phyloP scores from a whole-genome alignment of 2,888 invertebrate genomes.

The Sthenelais limicola region DNA sequence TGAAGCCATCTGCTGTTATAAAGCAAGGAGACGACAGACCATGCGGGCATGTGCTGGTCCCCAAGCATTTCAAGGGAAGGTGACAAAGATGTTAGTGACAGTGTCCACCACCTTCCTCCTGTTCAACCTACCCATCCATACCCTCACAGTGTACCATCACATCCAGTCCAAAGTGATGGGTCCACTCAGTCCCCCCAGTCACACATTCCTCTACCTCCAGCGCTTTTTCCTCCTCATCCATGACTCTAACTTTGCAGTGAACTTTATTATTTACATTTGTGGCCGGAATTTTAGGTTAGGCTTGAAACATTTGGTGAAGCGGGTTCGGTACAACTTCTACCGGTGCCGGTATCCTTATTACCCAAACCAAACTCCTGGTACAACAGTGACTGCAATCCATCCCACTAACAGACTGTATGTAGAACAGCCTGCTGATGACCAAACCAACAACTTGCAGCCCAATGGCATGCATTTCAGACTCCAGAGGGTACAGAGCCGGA shows the following conservation, averaged over 20 bases:
- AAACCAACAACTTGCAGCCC: neutral
- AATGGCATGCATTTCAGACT: slow-evolving; percentile 27
- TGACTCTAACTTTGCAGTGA: slow-evolving; percentile 34
- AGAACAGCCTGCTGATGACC: neutral
- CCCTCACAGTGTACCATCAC: slow-evolving; percentile 30
- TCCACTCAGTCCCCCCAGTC: neutral
- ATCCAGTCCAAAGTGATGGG: slow-evolving; percentile 8
- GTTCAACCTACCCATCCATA: slow-evolving; percentile 36
- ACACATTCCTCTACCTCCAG: slow-evolving; percentile 18
- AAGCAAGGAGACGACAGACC: neutral
- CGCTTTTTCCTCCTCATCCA: slow-evolving; percentile 30
- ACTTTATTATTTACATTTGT: slow-evolving; percentile 27
- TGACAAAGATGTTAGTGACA: slow-evolving; percentile 36
- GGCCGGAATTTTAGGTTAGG: slow-evolving; percentile 26
- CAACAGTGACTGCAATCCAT: slow-evolving; percentile 1
- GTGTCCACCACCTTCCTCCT: slow-evolving; percentile 36
- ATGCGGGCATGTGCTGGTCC: neutral
- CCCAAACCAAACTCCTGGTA: slow-evolving; percentile 12
- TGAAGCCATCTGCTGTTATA: neutral
- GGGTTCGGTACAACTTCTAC: slow-evolving; percentile 17
- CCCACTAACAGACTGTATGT: slow-evolving; percentile 4
- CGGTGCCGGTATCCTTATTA: neutral
- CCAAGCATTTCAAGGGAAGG: slow-evolving; percentile 20
- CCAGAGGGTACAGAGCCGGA: neutral
- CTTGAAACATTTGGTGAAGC: slow-evolving; percentile 3